Evolutionary conservation across 1,140 invertebrate genomes (phyloP).

Genomic region (Andricus grossulariae): DNA sequence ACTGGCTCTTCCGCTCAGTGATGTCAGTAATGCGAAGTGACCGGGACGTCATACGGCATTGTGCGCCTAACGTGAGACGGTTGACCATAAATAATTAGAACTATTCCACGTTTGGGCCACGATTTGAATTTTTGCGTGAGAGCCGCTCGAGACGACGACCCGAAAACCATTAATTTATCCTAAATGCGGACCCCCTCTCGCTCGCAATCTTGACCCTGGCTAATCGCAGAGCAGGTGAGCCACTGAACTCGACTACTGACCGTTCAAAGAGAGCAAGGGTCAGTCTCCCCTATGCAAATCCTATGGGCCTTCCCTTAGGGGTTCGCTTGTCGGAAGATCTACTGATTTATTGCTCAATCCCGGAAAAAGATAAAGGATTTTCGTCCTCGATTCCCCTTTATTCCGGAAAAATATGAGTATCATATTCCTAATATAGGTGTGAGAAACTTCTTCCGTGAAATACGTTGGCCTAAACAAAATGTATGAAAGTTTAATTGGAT

Average conservation of each 20-base stretch:
- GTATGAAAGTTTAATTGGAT: too few relatives aligned
- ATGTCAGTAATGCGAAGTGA: slow-evolving; percentile 44
- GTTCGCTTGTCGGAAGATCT: slow-evolving; percentile 31
- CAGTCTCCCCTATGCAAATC: slow-evolving; percentile 64
- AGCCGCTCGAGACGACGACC: slow-evolving; percentile 41
- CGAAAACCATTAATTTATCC: slow-evolving; percentile 71
- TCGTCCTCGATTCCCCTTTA: slow-evolving; percentile 19
- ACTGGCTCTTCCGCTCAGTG: slow-evolving; percentile 45
- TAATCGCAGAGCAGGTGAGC: slow-evolving; percentile 73
- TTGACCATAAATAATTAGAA: slow-evolving; percentile 61
- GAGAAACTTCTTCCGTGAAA: slow-evolving; percentile 2
- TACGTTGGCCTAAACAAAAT: neutral
- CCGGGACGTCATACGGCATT: slow-evolving; percentile 24
- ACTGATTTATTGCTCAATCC: slow-evolving; percentile 31
- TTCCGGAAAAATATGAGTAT: slow-evolving; percentile 21
- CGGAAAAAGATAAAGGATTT: slow-evolving; percentile 31
- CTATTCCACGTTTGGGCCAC: slow-evolving; percentile 39
- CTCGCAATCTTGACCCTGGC: slow-evolving; percentile 67
- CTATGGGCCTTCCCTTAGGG: slow-evolving; percentile 31
- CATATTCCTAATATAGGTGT: slow-evolving; percentile 24
- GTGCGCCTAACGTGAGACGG: slow-evolving; percentile 43
- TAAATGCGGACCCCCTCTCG: slow-evolving; percentile 58
- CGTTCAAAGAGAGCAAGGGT: slow-evolving; percentile 46
- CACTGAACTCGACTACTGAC: slow-evolving; percentile 59
- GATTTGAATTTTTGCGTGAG: slow-evolving; percentile 53